Percentiles rank a stretch among this genome's conserved stretches.
Conservation (phyloP, 2,797 vertebrate species). For the Rousettus madagascariensis region DNA sequence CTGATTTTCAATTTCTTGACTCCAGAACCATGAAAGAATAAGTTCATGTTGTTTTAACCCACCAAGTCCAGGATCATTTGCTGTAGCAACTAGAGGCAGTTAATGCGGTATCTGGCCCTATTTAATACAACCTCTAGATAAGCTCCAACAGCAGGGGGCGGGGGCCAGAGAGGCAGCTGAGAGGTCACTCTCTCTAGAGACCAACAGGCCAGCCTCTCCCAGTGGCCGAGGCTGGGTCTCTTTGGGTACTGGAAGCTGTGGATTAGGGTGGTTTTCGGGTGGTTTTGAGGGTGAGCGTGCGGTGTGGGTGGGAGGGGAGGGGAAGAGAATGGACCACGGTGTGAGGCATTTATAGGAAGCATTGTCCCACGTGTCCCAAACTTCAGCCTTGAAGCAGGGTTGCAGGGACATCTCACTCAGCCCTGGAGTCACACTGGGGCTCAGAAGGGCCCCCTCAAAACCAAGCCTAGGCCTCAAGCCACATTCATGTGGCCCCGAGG, state of each 20-base stretch:
- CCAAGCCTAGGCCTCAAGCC: background rate
- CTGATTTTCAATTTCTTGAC: background rate
- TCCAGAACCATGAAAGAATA: background rate
- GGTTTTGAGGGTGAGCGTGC: accelerated
- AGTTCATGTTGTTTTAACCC: background rate
- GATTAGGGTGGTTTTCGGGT: background rate
- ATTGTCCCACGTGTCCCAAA: background rate
- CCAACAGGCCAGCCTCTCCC: background rate
- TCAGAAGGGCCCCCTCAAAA: background rate
- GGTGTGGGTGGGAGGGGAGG: accelerated
- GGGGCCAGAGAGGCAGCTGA: background rate
- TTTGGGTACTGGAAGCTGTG: background rate
- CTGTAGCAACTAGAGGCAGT: background rate
- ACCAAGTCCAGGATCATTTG: accelerated
- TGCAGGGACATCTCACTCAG: background rate
- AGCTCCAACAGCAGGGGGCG: accelerated
- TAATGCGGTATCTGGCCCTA: accelerated
- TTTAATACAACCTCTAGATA: accelerated
- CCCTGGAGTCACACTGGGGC: background rate
- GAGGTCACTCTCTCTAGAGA: background rate
- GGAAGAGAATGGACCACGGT: no score
- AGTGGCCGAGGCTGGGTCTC: background rate
- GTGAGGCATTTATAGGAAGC: background rate
- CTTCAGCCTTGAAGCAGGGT: background rate
- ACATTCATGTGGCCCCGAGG: background rate